Evolutionary conservation across 1,140 invertebrate species (phyloP).

Genomic region (Heliconius eleuchia): DNA sequence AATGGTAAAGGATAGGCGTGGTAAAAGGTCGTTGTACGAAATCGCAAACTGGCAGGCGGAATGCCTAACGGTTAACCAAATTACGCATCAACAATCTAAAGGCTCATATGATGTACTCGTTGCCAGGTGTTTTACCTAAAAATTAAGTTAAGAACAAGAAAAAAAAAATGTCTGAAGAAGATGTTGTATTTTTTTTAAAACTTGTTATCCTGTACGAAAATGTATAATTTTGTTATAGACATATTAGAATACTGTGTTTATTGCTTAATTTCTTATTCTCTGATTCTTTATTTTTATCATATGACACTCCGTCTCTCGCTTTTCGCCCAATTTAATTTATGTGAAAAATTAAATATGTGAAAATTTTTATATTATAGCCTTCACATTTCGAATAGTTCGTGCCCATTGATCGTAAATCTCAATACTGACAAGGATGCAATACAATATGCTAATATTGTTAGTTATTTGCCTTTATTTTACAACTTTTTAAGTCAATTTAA

Average conservation of each 20-base stretch:
- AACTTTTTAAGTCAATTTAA: constrained; percentile 4
- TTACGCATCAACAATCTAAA: neutral
- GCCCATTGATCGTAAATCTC: neutral
- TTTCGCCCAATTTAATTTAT: neutral
- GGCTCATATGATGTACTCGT: neutral
- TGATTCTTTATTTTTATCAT: neutral
- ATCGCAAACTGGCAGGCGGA: constrained; percentile 12
- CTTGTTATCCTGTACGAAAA: too few species aligned
- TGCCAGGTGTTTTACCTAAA: neutral
- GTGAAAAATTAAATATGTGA: too few species aligned
- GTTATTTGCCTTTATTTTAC: neutral
- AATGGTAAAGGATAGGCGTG: neutral
- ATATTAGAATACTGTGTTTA: too few species aligned
- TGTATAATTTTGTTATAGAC: too few species aligned
- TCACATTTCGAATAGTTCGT: neutral
- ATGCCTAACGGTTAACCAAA: constrained; percentile 22
- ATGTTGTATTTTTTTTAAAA: too few species aligned
- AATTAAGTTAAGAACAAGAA: too few species aligned
- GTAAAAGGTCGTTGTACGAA: constrained; percentile 19
- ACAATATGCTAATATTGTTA: neutral
- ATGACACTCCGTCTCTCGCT: neutral
- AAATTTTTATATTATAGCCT: too few species aligned
- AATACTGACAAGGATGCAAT: neutral
- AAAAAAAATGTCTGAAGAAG: too few species aligned
- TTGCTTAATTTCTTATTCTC: too few species aligned